These are phyloP conservation scores for Cryptocheilus praepositus DNA, from an alignment of 2,888 invertebrate species.

Conservation along the genomic window DNA sequence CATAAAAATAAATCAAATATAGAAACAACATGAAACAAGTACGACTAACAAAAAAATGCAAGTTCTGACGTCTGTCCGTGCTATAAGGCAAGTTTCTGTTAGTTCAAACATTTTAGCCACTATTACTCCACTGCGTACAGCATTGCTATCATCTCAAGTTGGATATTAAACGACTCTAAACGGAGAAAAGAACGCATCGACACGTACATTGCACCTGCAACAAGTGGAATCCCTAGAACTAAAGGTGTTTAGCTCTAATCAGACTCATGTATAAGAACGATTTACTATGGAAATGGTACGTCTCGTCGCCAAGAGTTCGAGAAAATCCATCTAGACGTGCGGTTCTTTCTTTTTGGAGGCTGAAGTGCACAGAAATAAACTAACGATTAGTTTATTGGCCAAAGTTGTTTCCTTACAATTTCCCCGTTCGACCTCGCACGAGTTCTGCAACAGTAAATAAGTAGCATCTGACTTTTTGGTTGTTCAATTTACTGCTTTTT, in stretches of 20 bases:
- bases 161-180: too few species aligned
- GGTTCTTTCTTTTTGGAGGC: constrained; percentile 26
- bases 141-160: too few species aligned
- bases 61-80: too few species aligned
- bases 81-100: too few species aligned
- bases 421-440: neutral
- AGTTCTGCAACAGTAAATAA: neutral
- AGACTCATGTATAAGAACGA: constrained; percentile 29
- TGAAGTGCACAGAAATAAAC: constrained; percentile 43
- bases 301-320: constrained; percentile 23
- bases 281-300: constrained; percentile 12
- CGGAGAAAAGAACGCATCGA: constrained; percentile 8
- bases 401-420: constrained; percentile 19
- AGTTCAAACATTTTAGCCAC: neutral
- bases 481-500: neutral
- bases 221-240: constrained; percentile 16
- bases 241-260: constrained; percentile 25
- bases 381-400: constrained; percentile 34
- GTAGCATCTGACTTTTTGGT: neutral
- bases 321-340: constrained; percentile 23
- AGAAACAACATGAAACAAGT: too few species aligned
- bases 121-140: neutral
- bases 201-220: constrained; percentile 19
- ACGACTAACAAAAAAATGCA: too few species aligned
- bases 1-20: too few species aligned